Evolutionary conservation across 2,797 vertebrate species (phyloP).

Genomic region (Coreius guichenoti): DNA sequence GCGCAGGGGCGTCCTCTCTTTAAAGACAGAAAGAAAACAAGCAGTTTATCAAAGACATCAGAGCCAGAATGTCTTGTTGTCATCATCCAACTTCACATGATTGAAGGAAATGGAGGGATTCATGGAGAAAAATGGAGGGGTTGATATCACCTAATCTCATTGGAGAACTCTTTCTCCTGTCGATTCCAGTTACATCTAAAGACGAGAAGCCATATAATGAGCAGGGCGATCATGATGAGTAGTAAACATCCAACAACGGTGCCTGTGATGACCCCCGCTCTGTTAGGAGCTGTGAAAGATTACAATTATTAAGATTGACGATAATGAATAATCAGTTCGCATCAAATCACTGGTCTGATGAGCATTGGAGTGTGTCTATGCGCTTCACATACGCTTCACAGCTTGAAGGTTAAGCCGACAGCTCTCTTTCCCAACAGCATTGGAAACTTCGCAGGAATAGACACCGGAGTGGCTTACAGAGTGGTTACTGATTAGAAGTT

Average conservation of each 20-base stretch:
- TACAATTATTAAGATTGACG: neutral
- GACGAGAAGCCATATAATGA: constrained; percentile 80
- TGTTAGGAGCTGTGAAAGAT: constrained; percentile 73
- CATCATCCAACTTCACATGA: neutral
- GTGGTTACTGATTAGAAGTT: constrained; percentile 82
- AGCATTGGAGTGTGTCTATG: neutral
- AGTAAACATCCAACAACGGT: constrained; percentile 83
- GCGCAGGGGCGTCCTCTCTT: constrained; percentile 78
- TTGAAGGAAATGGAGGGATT: neutral
- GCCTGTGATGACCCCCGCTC: constrained; percentile 82
- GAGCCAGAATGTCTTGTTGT: neutral
- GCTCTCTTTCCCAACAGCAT: constrained; percentile 80
- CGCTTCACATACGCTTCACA: constrained; percentile 68
- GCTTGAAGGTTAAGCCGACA: constrained; percentile 78
- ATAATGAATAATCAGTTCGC: neutral
- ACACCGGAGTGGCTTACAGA: constrained; percentile 75
- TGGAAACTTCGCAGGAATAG: constrained; percentile 87
- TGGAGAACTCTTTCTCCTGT: constrained; percentile 80
- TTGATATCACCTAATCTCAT: constrained; percentile 80
- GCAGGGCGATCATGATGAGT: constrained; percentile 76
- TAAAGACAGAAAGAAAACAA: constrained; percentile 14
- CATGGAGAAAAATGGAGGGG: neutral
- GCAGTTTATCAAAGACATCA: neutral
- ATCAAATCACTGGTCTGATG: neutral
- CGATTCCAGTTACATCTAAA: constrained; percentile 77